Percentiles rank a stretch among this genome's conserved stretches.
These are phyloP conservation scores for Metopolophium dirhodum DNA, from an alignment of 1,140 invertebrate genomes.

Conservation along the genomic window DNA sequence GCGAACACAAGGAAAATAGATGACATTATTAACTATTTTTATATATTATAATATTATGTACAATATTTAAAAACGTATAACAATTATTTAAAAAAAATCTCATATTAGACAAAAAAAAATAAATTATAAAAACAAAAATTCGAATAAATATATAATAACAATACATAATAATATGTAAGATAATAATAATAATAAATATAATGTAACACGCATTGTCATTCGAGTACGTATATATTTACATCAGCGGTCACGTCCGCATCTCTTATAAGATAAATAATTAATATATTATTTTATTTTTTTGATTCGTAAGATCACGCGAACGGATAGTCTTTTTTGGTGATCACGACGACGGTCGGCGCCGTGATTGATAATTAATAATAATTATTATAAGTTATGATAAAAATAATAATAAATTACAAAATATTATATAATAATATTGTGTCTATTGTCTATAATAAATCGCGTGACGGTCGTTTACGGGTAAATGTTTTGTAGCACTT, in stretches of 20 bases:
- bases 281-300: not conserved
- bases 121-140: constrained; percentile 28
- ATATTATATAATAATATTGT: not conserved
- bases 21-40: not conserved
- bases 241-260: not conserved
- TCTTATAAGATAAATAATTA: not conserved
- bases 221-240: not conserved
- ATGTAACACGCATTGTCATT: not conserved
- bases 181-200: not conserved
- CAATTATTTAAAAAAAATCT: not conserved
- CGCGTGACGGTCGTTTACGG: constrained; percentile 58
- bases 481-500: constrained; percentile 63
- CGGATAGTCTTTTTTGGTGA: not conserved
- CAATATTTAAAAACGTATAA: not conserved
- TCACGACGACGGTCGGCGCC: not conserved
- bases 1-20: not conserved
- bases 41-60: not conserved
- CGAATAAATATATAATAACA: constrained; percentile 19
- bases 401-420: constrained; percentile 11
- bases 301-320: not conserved
- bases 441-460: not conserved
- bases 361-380: not conserved
- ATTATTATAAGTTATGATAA: not conserved
- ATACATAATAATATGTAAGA: not conserved
- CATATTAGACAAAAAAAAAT: not conserved